Base-by-base conservation (phyloP, 1,140 invertebrate species). In the Caenorhabditis remanei region DNA sequence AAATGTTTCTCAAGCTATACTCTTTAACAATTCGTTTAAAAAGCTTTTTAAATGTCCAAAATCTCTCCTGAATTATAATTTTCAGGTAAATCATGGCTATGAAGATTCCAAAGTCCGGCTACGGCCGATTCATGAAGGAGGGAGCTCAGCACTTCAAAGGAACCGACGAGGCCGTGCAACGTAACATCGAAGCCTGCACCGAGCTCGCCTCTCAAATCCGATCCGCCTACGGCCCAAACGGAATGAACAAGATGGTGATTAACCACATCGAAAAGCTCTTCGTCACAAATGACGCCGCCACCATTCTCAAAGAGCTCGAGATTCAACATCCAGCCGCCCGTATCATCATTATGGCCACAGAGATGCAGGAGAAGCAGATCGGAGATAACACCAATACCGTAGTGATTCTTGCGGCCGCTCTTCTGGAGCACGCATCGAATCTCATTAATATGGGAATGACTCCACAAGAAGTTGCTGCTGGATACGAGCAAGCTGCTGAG, bases 241-340 rank as follows among this genome's bases (percentile, higher is more conserved):
- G 98, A 21, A 98, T 99, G 96, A 99, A 99, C 93, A 99, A 99
- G 94, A 99, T 99, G 96, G 95, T 99, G 9, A 99, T 99, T 53
- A 99, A 99, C 94, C 97, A 99, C 92, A 94, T 99, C 89, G 98
- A 99, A 91, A 99, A 99, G 93, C 94, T 99, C 85, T 99, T 99
- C 94, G 96, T 99, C 2, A 99, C 98, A 0, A 99, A 96, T 94
- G 98, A 99, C 95, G 98, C 98, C 61, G 98, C 96, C 0, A 99
- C 98, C 0, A 99, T 99, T 85, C 96, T 99, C 84, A 95, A 95
- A 89, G 97, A 99, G 93, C 93, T 99, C 19, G 97, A 99, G 93
- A 94, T 99, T 56, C 97, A 99, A 93, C 98, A 99, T 94, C 98
- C 98, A 83, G 98, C 98, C 71, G 98, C 97, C n/a, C 98, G 98